Evolutionary conservation across 2,113 vertebrate species (phyloP).

Genomic region (Mormyrus iriodes): DNA sequence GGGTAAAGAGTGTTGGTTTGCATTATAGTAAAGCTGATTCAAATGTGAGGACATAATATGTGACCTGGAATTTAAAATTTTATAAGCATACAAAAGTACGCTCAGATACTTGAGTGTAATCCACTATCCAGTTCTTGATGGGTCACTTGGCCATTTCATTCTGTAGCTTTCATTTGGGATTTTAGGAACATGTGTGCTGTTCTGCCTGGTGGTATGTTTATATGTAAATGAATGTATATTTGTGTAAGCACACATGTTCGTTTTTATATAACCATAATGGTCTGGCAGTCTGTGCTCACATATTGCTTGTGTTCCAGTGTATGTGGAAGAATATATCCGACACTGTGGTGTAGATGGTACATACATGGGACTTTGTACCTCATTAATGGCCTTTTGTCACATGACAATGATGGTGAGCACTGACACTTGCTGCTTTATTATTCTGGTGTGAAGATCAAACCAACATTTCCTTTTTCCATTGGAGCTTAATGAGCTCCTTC

Average conservation of each 20-base stretch:
- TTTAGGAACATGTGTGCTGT: not conserved
- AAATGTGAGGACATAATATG: constrained; percentile 5
- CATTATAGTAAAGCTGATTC: constrained; percentile 34
- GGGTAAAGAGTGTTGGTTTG: constrained; percentile 31
- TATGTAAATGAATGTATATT: not conserved
- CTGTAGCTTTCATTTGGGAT: not conserved
- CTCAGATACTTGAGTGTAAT: not conserved
- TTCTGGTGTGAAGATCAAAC: not conserved
- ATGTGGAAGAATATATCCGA: not conserved
- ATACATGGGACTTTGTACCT: not conserved
- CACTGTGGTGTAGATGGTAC: not conserved
- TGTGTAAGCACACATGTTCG: not conserved
- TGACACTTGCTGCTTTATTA: not conserved
- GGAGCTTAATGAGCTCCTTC: constrained; percentile 8
- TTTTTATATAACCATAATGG: not conserved
- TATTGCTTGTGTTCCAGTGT: not conserved
- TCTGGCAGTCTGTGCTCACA: not conserved
- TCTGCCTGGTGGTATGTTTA: not conserved
- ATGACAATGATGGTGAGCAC: not conserved
- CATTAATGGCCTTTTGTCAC: not conserved
- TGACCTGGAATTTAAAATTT: constrained; percentile 12
- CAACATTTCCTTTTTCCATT: not conserved
- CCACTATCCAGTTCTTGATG: not conserved
- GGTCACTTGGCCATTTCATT: not conserved
- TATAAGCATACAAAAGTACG: constrained; percentile 16